Base-by-base conservation (phyloP, 2,888 invertebrate genomes). In the Dasypolia templi region DNA sequence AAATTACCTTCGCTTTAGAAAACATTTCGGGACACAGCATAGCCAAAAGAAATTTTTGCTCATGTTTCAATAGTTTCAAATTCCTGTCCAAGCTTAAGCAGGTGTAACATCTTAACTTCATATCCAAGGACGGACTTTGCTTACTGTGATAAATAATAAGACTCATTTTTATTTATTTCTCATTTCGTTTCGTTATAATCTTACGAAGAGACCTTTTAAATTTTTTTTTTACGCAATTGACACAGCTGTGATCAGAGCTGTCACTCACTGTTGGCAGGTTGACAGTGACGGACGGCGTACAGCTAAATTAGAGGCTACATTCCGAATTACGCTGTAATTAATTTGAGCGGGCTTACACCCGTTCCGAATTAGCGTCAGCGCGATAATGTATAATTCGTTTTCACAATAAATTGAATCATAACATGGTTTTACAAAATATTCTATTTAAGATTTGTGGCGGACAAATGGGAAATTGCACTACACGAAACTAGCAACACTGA, bases 11-110 rank as follows among this genome's bases (percentile, higher is more conserved):
- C 59, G n/a, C 19, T 12, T 17, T 19, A 35, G 9, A 22, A 76
- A 75, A 59, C 68, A 76, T 44, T 39, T 75, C 58, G 14, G 75
- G 75, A 53, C 68, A 76, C 44, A 75, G n/a, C 68, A 46, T 5
- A 68, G 14, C 12, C 58, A 76, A 53, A 59, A 75, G 2, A 68
- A 35, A n/a, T 39, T 44, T 59, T 44, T 75, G 51, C 14, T 75
- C 35, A n/a, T 19, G 5, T 35, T n/a, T 35, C 35, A 75, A 29
- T 19, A 59, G 58, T 44, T 44, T 67, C 51, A 75, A 58, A 26
- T 75, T 58, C 29, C 76, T 66, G 19, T 51, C 67, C 42, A 67
- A 44, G 19, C 76, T 44, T 35, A 75, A 44, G 35, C 75, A 75
- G 35, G 76, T 67, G 58, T 51, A 39, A 67, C 75, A 75, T 59